Conservation (phyloP, 2,113 vertebrate species). For the Phrynosoma blainvillii region DNA sequence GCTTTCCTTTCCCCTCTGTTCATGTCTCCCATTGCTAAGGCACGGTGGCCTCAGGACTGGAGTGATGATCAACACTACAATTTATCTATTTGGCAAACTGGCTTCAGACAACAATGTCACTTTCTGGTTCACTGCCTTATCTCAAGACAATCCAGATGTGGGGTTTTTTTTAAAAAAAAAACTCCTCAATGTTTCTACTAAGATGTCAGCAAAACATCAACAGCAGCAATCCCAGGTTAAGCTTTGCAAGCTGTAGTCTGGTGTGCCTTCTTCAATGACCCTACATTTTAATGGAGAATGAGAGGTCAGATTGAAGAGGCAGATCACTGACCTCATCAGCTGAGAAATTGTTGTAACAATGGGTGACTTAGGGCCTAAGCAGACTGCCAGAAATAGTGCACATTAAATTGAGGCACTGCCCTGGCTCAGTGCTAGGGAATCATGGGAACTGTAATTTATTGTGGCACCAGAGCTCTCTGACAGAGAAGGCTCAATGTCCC, state of each 20-base stretch:
- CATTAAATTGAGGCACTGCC: too few relatives aligned
- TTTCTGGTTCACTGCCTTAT: neutral
- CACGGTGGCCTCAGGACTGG: too few relatives aligned
- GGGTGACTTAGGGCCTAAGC: too few relatives aligned
- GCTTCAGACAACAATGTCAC: neutral
- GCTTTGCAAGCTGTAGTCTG: neutral
- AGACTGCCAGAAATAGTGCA: too few relatives aligned
- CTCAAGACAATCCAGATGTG: neutral
- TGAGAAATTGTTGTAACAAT: neutral
- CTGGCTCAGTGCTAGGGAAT: too few relatives aligned
- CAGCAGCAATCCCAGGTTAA: too few relatives aligned
- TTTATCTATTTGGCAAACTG: neutral
- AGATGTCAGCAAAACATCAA: neutral
- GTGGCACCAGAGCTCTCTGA: too few relatives aligned
- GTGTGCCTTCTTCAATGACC: neutral
- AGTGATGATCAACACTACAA: neutral
- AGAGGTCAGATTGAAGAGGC: neutral
- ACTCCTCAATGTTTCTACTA: neutral
- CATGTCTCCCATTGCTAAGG: neutral
- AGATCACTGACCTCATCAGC: neutral
- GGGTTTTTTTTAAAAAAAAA: neutral
- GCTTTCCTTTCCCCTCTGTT: neutral
- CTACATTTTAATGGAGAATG: neutral
- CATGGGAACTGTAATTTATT: too few relatives aligned
- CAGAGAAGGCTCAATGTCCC: too few relatives aligned